Evolutionary conservation across 2,797 vertebrate species (phyloP).

Genomic region (Neopelma chrysocephalum): DNA sequence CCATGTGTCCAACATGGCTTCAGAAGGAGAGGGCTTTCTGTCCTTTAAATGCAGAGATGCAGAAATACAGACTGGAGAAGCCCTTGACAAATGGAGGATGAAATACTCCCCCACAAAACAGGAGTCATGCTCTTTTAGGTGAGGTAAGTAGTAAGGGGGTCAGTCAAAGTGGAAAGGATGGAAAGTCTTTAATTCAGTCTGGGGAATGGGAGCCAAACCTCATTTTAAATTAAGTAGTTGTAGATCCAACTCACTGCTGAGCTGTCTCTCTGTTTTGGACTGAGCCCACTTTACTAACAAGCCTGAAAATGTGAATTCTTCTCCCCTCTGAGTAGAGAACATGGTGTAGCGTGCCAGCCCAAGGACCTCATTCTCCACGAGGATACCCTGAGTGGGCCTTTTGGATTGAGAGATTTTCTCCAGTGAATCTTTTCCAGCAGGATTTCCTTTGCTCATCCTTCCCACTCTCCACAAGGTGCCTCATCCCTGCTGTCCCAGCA

Average conservation of each 20-base stretch:
- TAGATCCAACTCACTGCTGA: not conserved
- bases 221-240: not conserved
- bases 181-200: not conserved
- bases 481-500: not conserved
- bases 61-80: not conserved
- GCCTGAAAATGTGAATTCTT: not conserved
- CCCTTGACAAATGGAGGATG: not conserved
- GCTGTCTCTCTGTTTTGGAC: not conserved
- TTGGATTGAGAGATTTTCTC: not conserved
- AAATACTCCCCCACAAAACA: not conserved
- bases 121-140: not conserved
- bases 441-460: not conserved
- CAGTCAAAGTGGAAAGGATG: not conserved
- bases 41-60: not conserved
- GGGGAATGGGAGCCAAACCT: not conserved
- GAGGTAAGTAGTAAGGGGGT: not conserved
- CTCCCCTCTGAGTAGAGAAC: not conserved
- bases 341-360: not conserved
- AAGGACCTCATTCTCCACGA: not conserved
- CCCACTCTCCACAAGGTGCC: not conserved
- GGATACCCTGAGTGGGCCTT: not conserved
- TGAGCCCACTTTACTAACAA: not conserved
- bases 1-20: not conserved
- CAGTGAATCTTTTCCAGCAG: not conserved
- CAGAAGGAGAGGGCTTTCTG: not conserved